Evolutionary conservation across 2,113 vertebrate genomes (phyloP), one percentile per base, ranked within the genome.

Genomic region (Catagonus wagneri): DNA sequence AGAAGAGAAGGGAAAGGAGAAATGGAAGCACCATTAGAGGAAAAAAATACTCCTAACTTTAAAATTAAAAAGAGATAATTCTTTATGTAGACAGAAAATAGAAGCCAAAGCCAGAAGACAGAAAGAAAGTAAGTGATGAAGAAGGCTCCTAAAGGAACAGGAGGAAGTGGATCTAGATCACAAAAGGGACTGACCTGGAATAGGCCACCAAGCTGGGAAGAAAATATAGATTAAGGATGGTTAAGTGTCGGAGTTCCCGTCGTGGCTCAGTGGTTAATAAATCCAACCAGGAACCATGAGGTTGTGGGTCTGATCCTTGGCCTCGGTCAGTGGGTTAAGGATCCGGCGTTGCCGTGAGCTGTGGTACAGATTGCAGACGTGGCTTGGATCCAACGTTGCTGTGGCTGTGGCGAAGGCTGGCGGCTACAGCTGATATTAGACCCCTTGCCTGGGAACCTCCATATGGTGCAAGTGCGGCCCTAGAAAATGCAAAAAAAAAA

Each of bases 1-100:
- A 84, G 32, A 66, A 34, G 29, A 88, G n/a, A 80, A 94, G 65
- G 17, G 63, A 93, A 91, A 94, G 29, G 20, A 68, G 5, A 80
- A 80, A 79, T 13, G 29, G 60, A 95, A 63, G 29, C 39, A 83
- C 66, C 65, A 22, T n/a, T 56, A 88, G 22, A 25, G 11, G 10
- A 65, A 87, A 68, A 69, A 89, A 56, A 74, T 39, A 12, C 32
- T 85, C 65, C 78, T 83, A 94, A 89, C 6, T 23, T 69, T 78
- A 76, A 83, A 27, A 78, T 8, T 60, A 25, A 81, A 74, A 81
- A 74, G 2, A 69, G 32, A 65, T 54, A 39, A 61, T 7, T 54
- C 60, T 89, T 3, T 20, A 83, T 29, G 1, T n/a, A 68, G 13
- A 86, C 23, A 89, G 65, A 79, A 86, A 93, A 72, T 3, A 90